Base-by-base conservation (phyloP, 2,113 vertebrate species). In the Onychostruthus taczanowskii region DNA sequence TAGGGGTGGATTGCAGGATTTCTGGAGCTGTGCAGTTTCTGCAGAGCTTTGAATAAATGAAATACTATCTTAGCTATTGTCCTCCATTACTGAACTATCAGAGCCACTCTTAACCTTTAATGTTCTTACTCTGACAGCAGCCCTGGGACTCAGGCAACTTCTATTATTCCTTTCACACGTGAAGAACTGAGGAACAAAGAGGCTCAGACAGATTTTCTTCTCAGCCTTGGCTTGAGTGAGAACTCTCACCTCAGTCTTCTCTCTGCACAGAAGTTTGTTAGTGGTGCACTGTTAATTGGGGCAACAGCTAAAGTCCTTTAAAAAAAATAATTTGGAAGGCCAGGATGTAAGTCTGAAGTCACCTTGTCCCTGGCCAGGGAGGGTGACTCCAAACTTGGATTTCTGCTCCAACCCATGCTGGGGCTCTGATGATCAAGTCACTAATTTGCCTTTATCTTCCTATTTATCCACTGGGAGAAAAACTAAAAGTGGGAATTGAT, bases 81-180 rank as follows among this genome's bases (percentile, higher is more conserved):
- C 55, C 75, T 88, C 85, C 67, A 49, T 93, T 72, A 37, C 85
- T 56, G 58, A 35, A 26, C 61, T 79, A 16, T 62, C 78, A 59
- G 46, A 89, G 70, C 49, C 79, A 50, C 66, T 73, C 69, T 84
- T 75, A 94, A 91, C 89, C 89, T 94, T 79, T 59, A 84, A 89
- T 75, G 44, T 56, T 55, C 80, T 75, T 94, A 74, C 47, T 67
- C 64, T 87, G 86, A 72, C 73, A 87, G 61, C 73, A 79, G 62
- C 56, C 35, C 74, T 79, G 66, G 79, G 78, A 79, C 69, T 52
- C 30, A 6, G 10, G 24, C 22, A 82, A 46, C 20, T 75, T 68
- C 70, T 73, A 3, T 93, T 75, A 18, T 69, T 46, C 67, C 83
- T 82, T 84, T 72, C 46, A 66, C 19, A 24, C 37, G 18, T 15